Base-by-base conservation (phyloP, 1,140 invertebrate species). In the Drosophila nikananu region DNA sequence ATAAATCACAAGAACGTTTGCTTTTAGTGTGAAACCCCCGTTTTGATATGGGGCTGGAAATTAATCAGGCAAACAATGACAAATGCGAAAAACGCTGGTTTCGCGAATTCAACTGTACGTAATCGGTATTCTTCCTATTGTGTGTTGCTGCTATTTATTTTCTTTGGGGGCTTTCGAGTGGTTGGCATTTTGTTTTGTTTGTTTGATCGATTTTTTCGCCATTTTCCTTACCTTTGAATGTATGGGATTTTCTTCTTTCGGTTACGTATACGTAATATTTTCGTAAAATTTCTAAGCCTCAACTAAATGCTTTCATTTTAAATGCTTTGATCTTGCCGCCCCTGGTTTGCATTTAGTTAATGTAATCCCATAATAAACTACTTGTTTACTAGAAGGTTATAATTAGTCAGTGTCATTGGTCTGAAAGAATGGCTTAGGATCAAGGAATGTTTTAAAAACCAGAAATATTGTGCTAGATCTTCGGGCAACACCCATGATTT, bases 201-300 rank as follows among this genome's bases (percentile, higher is more conserved):
- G 83, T 87, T 87, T 81, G 83, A 87, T 87, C 83, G 83, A 87
- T 87, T 89, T 87, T 89, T 87, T 72, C 51, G 46, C 42, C 48
- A 54, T 46, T 66, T 49, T 52, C 17, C 39, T 37, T 55, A 30
- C 4, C 15, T 51, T 73, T 77, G 35, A 44, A 44, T 60, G 51
- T 52, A 52, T 54, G 52, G 15, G n/a, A 32, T 57, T 57, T 61
- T 30, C 77, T 58, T 61, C 32, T 55, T 51, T 42, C 23, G 17
- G 19, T 61, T 65, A 27, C 81, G 84, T 78, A 89, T 81, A 84
- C 83, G 77, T 87, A 81, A 87, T 42, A 71, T 73, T 59, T 62
- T n/a, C 6, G 5, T 37, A 41, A 17, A 51, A 61, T 55, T 68
- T 64, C 66, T 44, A 77, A 63, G 83, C 75, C 67, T 52, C 62